Base-by-base conservation (phyloP, 2,113 vertebrate species). In the Callaeas wilsoni region DNA sequence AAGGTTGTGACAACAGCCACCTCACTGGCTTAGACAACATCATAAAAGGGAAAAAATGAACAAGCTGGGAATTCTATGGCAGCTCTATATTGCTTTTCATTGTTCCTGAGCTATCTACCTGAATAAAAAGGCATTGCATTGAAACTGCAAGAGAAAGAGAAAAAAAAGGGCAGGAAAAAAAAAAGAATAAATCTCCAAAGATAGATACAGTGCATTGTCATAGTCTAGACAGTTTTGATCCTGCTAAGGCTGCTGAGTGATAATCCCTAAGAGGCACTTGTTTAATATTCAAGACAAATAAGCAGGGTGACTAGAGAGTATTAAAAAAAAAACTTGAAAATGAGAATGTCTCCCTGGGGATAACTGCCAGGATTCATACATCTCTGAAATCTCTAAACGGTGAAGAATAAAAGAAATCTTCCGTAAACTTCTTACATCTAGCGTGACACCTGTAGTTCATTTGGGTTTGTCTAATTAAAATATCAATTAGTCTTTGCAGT, bases 381-480 rank as follows among this genome's bases (percentile, higher is more conserved):
- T 79, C 55, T 91, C 60, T 37, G 53, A 84, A 91, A 75, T 59
- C 86, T 65, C 20, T 80, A 50, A 57, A 67, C 4, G 0, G 25
- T 52, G 35, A 84, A 75, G 69, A 78, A 84, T 29, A 49, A 83
- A 91, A 39, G 13, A 87, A 82, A 73, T 80, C 41, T 71, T 82
- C 26, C 1, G 3, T 71, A 84, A 70, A 87, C 18, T 57, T 82
- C n/a, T 89, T 42, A 18, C 52, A 37, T 35, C 26, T 35, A 64
- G 26, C 10, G 77, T 74, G 80, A 68, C 44, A 95, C 67, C 89
- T 93, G 46, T 56, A 56, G 30, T 57, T 89, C 29, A 80, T 85
- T 84, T 94, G 35, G 30, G 68, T 93, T 94, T 84, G 50, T 69
- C 73, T 95, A 89, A 93, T 91, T 96, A 96, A 93, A 94, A 93